A percentile compares a stretch with the other conserved stretches of the same genome.
Evolutionary conservation across 2,888 invertebrate species (phyloP).

Genomic region (Myopa testacea): DNA sequence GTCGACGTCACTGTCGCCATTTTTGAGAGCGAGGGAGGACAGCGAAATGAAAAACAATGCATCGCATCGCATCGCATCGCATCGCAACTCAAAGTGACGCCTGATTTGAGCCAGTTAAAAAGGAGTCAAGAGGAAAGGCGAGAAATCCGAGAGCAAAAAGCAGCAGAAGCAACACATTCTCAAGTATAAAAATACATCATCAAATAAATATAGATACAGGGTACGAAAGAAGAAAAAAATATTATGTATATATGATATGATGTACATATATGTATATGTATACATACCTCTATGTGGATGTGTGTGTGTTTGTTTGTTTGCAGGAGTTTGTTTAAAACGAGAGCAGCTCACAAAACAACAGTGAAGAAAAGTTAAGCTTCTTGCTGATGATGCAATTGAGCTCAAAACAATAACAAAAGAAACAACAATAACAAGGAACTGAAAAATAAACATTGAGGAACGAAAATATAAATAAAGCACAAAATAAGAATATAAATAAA

Average conservation of each 20-base stretch:
- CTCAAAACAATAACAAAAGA: not conserved
- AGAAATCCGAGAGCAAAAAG: constrained; percentile 2
- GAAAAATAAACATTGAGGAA: too few relatives aligned
- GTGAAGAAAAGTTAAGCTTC: not conserved
- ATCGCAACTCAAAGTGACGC: constrained; percentile 8
- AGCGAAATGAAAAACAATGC: not conserved
- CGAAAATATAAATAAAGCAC: not conserved
- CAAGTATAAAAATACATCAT: not conserved
- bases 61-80: too few relatives aligned
- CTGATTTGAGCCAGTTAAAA: constrained; percentile 22
- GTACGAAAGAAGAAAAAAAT: not conserved
- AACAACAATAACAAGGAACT: too few relatives aligned
- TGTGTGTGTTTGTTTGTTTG: too few relatives aligned
- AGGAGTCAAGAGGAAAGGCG: constrained; percentile 4
- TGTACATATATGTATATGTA: too few relatives aligned
- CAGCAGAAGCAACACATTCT: not conserved
- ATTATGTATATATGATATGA: too few relatives aligned
- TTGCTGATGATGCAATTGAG: constrained; percentile 17
- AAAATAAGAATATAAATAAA: constrained; percentile 10
- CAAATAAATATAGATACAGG: not conserved
- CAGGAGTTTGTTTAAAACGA: too few relatives aligned
- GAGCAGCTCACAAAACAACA: too few relatives aligned
- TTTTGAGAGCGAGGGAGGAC: not conserved
- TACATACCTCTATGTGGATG: too few relatives aligned
- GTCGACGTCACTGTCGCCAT: not conserved